A percentile compares a stretch with the other conserved stretches of the same genome.
Evolutionary conservation across 2,113 vertebrate genomes (phyloP).

Genomic region (Xenus cinereus): DNA sequence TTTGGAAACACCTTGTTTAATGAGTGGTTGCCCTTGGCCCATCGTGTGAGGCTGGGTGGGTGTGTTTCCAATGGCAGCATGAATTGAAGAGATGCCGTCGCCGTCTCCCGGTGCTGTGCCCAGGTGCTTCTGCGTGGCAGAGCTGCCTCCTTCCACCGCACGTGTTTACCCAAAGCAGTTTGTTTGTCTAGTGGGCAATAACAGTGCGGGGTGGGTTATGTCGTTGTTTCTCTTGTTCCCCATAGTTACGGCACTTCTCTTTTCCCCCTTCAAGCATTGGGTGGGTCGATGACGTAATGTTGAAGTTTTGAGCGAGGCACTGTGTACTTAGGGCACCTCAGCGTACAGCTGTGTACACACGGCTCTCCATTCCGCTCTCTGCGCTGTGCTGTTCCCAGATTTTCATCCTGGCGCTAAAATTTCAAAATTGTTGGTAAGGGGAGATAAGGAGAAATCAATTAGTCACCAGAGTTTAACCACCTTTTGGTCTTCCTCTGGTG

Average conservation of each 20-base stretch:
- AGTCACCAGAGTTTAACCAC: neutral
- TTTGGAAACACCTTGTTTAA: neutral
- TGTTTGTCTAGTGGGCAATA: neutral
- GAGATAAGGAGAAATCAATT: neutral
- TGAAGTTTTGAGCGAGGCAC: neutral
- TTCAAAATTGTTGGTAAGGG: neutral
- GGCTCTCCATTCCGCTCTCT: neutral
- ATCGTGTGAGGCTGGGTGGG: fast-evolving
- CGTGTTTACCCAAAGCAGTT: neutral
- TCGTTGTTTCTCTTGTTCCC: neutral
- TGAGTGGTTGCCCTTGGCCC: neutral
- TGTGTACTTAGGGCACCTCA: fast-evolving
- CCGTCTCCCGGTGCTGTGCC: neutral
- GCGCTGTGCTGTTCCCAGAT: neutral
- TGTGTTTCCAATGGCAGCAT: neutral
- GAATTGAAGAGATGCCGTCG: fast-evolving
- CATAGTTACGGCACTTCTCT: too few relatives aligned
- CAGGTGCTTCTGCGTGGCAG: neutral
- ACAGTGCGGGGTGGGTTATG: neutral
- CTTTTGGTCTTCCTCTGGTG: neutral
- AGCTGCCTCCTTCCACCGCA: fast-evolving
- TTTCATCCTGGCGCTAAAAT: neutral
- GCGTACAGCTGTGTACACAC: neutral
- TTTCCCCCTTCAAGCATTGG: neutral
- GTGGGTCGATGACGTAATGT: neutral